Conservation (phyloP, 1,140 invertebrate species). For the Drosophila murphyi region DNA sequence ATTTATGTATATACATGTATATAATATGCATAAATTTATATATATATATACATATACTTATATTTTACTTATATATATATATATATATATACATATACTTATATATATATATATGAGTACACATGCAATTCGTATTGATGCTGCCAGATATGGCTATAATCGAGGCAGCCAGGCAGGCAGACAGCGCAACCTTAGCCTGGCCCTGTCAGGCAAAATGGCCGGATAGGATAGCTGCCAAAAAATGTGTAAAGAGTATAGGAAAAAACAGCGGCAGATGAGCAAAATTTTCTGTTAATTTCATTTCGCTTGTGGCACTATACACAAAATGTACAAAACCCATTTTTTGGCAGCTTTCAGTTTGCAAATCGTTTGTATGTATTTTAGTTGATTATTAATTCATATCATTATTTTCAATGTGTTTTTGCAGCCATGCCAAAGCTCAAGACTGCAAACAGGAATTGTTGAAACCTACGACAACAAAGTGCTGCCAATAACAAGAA, state of each 20-base stretch:
- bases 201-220: constrained; percentile 23
- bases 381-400: constrained; percentile 25
- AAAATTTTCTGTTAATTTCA: constrained; percentile 68
- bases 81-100: background rate
- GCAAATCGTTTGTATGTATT: constrained; percentile 35
- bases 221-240: constrained; percentile 68
- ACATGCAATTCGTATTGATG: constrained; percentile 61
- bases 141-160: constrained; percentile 61
- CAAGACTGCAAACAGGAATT: constrained; percentile 77
- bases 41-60: background rate
- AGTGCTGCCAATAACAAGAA: constrained; percentile 56
- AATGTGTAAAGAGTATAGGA: background rate
- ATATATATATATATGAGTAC: background rate
- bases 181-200: constrained; percentile 42
- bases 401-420: constrained; percentile 32
- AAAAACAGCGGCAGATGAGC: constrained; percentile 13
- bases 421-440: constrained; percentile 67
- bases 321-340: constrained; percentile 44
- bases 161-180: constrained; percentile 24
- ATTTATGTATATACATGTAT: constrained; percentile 7
- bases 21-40: background rate
- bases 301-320: constrained; percentile 25
- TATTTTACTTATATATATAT: too few species aligned
- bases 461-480: constrained; percentile 57
- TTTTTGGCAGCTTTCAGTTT: constrained; percentile 46